These are phyloP conservation scores for Sesamia nonagrioides DNA, from an alignment of 1,140 invertebrate genomes.

Conservation along the genomic window DNA sequence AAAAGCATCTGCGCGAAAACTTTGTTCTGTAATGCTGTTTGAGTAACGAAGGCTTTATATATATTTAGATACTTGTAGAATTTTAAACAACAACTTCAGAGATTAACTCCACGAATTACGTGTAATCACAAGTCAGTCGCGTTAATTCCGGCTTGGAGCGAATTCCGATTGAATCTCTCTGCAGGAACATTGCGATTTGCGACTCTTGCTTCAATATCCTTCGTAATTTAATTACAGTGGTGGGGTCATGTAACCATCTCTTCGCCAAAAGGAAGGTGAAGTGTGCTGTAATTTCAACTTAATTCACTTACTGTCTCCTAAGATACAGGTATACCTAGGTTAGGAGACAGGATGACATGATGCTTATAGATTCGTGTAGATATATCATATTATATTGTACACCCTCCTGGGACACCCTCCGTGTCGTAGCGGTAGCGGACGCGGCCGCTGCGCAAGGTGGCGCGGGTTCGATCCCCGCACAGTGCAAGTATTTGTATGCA, in stretches of 20 bases:
- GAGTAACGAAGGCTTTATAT: conserved; percentile 9
- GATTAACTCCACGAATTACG: conserved; percentile 29
- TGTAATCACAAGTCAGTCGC: conserved; percentile 49
- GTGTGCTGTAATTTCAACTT: too few species aligned
- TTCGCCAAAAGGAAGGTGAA: too few species aligned
- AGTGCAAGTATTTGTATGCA: too few species aligned
- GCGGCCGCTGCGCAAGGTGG: too few species aligned
- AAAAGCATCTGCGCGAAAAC: conserved; percentile 6
- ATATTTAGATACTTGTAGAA: not conserved
- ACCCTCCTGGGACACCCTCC: too few species aligned
- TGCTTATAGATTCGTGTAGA: too few species aligned
- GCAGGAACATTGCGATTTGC: conserved; percentile 24
- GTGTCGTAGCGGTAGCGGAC: too few species aligned
- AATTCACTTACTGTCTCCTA: too few species aligned
- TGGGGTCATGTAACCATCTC: not conserved
- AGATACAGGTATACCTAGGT: too few species aligned
- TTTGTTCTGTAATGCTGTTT: conserved; percentile 20
- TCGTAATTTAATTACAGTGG: conserved; percentile 8
- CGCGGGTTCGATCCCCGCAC: too few species aligned
- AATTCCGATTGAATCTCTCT: conserved; percentile 58
- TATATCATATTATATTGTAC: too few species aligned
- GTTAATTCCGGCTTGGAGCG: conserved; percentile 51
- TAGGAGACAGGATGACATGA: too few species aligned
- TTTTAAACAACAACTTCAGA: conserved; percentile 9
- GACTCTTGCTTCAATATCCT: conserved; percentile 43